Evolutionary conservation across 1,140 invertebrate genomes (phyloP).

Genomic region (Rhysida immarginata): DNA sequence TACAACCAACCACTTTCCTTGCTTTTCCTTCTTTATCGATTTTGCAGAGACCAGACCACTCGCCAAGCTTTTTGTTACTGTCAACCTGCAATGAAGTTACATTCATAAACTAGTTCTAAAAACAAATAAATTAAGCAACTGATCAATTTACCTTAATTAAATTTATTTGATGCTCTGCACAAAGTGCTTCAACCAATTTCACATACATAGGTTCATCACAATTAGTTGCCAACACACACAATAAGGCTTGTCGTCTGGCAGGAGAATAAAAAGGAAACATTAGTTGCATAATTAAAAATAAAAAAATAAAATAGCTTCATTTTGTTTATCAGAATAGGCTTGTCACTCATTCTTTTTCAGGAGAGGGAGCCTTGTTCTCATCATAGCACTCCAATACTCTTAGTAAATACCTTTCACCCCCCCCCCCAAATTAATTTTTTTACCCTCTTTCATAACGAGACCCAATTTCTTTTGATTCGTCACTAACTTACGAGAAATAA

Average conservation of each 20-base stretch:
- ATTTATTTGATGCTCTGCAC: conserved; percentile 94
- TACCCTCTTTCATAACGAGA: background rate
- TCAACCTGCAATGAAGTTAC: too few species aligned
- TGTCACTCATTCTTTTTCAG: background rate
- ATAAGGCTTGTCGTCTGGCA: conserved; percentile 84
- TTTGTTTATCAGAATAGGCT: too few species aligned
- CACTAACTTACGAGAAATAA: too few species aligned
- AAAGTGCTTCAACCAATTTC: conserved; percentile 94
- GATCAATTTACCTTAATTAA: conserved; percentile 80
- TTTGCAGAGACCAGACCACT: conserved; percentile 98
- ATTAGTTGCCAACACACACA: conserved; percentile 93
- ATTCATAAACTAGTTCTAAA: too few species aligned
- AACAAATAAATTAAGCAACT: too few species aligned
- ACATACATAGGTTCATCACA: conserved; percentile 96
- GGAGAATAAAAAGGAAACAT: too few species aligned
- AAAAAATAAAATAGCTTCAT: too few species aligned
- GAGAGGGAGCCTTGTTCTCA: background rate
- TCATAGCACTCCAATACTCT: background rate
- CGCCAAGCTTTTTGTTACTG: conserved; percentile 96
- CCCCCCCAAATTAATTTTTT: too few species aligned
- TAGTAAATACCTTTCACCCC: background rate
- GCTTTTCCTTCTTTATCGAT: conserved; percentile 98
- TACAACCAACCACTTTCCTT: conserved; percentile 95
- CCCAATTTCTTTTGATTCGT: background rate
- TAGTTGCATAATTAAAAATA: too few species aligned